phyloP scores from a whole-genome alignment of 1,140 invertebrate species.

The Nasonia vitripennis region DNA sequence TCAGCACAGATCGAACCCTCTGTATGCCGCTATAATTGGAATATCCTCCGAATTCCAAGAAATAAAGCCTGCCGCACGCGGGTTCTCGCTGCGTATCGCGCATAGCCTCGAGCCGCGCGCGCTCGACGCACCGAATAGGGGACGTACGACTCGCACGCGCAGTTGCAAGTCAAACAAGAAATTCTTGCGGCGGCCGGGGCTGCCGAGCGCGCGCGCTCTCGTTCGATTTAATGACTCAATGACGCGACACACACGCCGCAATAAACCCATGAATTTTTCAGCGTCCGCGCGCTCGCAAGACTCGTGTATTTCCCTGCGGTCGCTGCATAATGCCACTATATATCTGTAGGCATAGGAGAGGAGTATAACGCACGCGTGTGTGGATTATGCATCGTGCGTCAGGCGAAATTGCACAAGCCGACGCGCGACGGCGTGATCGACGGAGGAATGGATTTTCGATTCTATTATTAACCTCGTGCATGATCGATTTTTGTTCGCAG shows the following conservation, averaged over 20 bases:
- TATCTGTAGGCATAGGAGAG: too few relatives aligned
- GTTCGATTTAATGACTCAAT: slow-evolving; percentile 29
- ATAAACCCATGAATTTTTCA: slow-evolving; percentile 34
- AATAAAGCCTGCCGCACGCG: neutral
- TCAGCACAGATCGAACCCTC: too few relatives aligned
- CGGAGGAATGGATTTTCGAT: neutral
- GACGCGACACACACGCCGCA: neutral
- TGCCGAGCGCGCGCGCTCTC: neutral
- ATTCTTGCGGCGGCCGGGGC: neutral
- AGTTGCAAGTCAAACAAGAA: neutral
- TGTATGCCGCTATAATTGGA: too few relatives aligned
- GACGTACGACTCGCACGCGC: neutral
- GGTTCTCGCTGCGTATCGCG: too few relatives aligned
- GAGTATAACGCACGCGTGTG: neutral
- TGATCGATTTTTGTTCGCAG: slow-evolving; percentile 74
- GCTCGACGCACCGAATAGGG: neutral
- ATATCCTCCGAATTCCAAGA: neutral
- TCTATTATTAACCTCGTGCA: too few relatives aligned
- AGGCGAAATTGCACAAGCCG: neutral
- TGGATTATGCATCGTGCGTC: neutral
- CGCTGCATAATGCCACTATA: too few relatives aligned
- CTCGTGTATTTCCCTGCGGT: too few relatives aligned
- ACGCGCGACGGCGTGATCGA: neutral
- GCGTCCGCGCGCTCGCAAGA: neutral
- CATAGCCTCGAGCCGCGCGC: too few relatives aligned